phyloP scores from a whole-genome alignment of 2,797 vertebrate genomes.

The Caiman crocodilus region DNA sequence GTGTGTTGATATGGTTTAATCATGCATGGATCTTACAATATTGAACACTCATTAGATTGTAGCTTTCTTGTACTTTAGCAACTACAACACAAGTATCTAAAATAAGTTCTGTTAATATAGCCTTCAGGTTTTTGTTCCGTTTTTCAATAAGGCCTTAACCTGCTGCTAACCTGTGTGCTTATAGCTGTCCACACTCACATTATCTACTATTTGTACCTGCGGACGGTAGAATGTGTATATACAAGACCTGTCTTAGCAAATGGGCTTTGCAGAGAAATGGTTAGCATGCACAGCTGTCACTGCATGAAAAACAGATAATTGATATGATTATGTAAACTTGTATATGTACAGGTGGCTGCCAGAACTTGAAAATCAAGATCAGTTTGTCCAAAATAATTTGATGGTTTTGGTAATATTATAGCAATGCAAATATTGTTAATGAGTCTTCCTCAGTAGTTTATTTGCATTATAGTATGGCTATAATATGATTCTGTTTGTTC shows the following conservation, averaged over 20 bases:
- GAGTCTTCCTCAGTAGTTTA: background rate
- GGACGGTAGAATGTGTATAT: rapidly evolving
- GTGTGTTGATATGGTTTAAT: background rate
- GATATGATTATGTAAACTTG: background rate
- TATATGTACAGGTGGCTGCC: background rate
- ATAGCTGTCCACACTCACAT: background rate
- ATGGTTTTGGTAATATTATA: rapidly evolving
- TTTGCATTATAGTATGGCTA: background rate
- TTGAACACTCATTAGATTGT: background rate
- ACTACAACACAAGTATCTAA: background rate
- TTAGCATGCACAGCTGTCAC: background rate
- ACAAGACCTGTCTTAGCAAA: background rate
- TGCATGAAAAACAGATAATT: background rate
- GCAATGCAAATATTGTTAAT: background rate
- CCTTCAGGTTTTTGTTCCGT: background rate
- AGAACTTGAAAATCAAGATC: background rate
- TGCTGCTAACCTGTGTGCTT: background rate
- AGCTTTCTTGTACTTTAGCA: conserved; percentile 14
- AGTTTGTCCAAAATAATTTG: rapidly evolving
- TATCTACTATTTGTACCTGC: background rate
- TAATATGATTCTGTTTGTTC: background rate
- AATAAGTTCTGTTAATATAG: background rate
- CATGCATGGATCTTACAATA: background rate
- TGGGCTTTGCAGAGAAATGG: background rate
- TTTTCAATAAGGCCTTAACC: background rate